phyloP scores from a whole-genome alignment of 2,113 vertebrate genomes.

The Takifugu bimaculatus region DNA sequence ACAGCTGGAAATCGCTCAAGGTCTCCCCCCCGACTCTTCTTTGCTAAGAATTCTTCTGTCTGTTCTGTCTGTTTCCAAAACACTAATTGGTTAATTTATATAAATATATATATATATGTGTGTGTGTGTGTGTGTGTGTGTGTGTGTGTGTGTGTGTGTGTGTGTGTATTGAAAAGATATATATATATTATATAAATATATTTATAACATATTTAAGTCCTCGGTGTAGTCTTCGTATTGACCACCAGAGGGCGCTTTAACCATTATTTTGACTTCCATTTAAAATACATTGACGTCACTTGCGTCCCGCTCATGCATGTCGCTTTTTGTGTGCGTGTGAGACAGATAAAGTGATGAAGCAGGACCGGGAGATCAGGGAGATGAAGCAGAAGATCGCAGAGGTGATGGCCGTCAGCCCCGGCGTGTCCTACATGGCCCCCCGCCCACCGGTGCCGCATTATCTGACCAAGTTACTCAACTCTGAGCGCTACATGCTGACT shows the following conservation, averaged over 20 bases:
- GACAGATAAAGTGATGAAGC: conserved; percentile 74
- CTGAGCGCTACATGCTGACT: conserved; percentile 77
- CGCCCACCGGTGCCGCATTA: conserved; percentile 75
- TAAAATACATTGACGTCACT: too few relatives aligned
- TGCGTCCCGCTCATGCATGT: background rate
- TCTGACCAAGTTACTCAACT: conserved; percentile 78
- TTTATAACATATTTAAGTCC: too few relatives aligned
- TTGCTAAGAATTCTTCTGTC: background rate
- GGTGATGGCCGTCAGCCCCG: conserved; percentile 80
- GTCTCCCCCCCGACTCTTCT: conserved; percentile 31
- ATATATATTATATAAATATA: too few relatives aligned
- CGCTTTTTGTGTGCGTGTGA: background rate
- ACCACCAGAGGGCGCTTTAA: too few relatives aligned
- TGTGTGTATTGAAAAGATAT: too few relatives aligned
- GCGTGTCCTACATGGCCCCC: conserved; percentile 71
- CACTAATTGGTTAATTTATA: too few relatives aligned
- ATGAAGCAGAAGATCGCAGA: conserved; percentile 81
- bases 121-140: too few relatives aligned
- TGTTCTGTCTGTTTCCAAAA: too few relatives aligned
- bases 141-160: too few relatives aligned
- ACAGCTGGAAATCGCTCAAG: conserved; percentile 79
- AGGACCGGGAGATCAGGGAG: conserved; percentile 76
- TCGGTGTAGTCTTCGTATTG: too few relatives aligned
- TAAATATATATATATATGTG: too few relatives aligned
- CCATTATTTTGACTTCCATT: too few relatives aligned